Conservation (phyloP, 1,140 invertebrate species). For the Papilio aristodemus region DNA sequence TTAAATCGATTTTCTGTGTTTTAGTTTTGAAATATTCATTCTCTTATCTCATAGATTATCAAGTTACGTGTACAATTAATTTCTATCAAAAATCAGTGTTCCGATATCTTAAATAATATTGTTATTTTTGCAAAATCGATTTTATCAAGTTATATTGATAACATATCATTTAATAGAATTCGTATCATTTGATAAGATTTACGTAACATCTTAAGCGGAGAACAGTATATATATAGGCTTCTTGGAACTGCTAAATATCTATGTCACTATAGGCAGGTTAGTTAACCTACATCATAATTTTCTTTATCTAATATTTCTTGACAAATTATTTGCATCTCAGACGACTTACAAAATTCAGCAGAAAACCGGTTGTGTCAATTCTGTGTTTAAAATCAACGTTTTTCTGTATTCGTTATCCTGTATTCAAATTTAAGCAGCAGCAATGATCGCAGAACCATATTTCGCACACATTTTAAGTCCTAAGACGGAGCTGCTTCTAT, state of each 20-base stretch:
- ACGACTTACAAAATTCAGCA: background rate
- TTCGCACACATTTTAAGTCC: background rate
- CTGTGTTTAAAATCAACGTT: constrained; percentile 10
- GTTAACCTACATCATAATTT: background rate
- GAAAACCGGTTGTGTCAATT: constrained; percentile 18
- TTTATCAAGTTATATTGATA: constrained; percentile 7
- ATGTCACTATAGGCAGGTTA: background rate
- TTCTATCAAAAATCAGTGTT: constrained; percentile 8
- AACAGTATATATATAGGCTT: constrained; percentile 6
- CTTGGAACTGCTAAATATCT: constrained; percentile 5
- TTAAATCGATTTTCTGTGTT: constrained; percentile 2
- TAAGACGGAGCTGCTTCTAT: too few relatives aligned
- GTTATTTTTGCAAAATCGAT: constrained; percentile 13
- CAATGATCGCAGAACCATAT: background rate
- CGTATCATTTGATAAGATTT: too few relatives aligned
- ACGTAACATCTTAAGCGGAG: background rate
- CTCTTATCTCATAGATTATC: background rate
- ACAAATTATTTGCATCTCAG: background rate
- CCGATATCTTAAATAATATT: background rate
- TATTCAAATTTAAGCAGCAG: background rate
- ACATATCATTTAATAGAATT: background rate
- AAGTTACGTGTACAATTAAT: background rate
- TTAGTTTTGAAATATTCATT: background rate
- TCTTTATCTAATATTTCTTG: background rate
- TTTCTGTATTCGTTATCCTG: too few relatives aligned